Evolutionary conservation across 2,888 invertebrate genomes (phyloP), one percentile per base, ranked within the genome.

Genomic region (Lithophane ornitopus): DNA sequence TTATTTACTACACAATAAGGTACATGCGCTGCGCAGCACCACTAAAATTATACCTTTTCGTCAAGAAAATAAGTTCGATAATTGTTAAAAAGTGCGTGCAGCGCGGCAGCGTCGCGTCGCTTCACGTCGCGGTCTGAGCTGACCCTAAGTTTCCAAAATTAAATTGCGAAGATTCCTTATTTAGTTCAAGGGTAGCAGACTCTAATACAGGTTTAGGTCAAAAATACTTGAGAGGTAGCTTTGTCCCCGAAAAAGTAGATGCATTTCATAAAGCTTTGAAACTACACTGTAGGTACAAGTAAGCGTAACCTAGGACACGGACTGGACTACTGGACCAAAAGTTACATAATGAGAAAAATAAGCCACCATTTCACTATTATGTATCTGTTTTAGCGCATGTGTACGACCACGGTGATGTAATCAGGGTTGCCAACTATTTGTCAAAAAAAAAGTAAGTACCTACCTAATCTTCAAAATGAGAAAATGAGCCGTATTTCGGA

Each of bases 331-430:
- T n/a, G n/a, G n/a, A n/a, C 39, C 8, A 28, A 49, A 65, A 58
- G 54, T 76, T 76, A 46, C 39, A 14, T n/a, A 62, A 46, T 19
- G 6, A 39, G 6, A 61, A 44, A 39, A 63, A 59, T 70, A 58
- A 52, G 1, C 34, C 49, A 65, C 63, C 70, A 63, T 78, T 78
- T 59, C 44, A 54, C 78, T 59, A 19, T 52, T 58, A 58, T 63
- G n/a, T 65, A 14, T 52, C 68, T 52, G 56, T 80, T 74, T 56
- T 68, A 62, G 28, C 34, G 41, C 54, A 62, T 68, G 67, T 26
- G 26, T 54, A 52, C 19, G 26, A 28, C 22, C 19, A 52, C 34
- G 3, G 19, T 79, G 54, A 79, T 39, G 66, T 67, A 73, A 49
- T 49, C 3, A 49, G 49, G 49, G 49, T 49, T 49, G 49, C 49